Conservation (phyloP, 2,113 vertebrate species). For the Rhagologus leucostigma region DNA sequence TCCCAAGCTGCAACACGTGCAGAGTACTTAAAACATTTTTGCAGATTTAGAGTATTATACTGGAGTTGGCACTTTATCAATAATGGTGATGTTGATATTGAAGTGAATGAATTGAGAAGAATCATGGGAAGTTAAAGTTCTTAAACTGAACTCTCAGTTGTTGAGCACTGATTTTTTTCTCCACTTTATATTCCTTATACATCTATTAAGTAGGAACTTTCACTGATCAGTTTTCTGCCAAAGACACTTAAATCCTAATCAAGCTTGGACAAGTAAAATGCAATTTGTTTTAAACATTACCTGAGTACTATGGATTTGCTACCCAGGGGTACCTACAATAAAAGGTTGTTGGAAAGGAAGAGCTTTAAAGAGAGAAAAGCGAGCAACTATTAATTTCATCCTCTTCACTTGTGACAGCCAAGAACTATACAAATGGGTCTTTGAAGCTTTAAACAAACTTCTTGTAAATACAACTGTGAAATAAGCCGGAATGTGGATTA, state of each 20-base stretch:
- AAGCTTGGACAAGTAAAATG: neutral
- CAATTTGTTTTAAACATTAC: neutral
- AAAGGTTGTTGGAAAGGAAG: neutral
- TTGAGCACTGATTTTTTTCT: neutral
- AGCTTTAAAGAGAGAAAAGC: neutral
- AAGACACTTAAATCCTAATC: neutral
- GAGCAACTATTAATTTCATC: neutral
- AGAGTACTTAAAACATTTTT: neutral
- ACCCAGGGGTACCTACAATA: neutral
- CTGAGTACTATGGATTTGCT: neutral
- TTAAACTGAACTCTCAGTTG: neutral
- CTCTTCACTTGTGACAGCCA: neutral
- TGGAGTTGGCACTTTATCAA: neutral
- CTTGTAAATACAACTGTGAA: neutral
- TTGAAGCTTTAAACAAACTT: conserved; percentile 25
- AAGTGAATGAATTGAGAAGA: neutral
- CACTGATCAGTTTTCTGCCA: neutral
- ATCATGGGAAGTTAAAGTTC: neutral
- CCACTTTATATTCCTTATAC: neutral
- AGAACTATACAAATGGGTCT: neutral
- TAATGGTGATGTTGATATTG: neutral
- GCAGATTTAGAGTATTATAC: neutral
- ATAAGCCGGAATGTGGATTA: conserved; percentile 34
- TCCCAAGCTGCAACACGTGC: neutral
- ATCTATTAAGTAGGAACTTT: neutral